These are phyloP conservation scores for Chymomyza fuscimana DNA, from an alignment of 2,888 invertebrate genomes.

Conservation along the genomic window DNA sequence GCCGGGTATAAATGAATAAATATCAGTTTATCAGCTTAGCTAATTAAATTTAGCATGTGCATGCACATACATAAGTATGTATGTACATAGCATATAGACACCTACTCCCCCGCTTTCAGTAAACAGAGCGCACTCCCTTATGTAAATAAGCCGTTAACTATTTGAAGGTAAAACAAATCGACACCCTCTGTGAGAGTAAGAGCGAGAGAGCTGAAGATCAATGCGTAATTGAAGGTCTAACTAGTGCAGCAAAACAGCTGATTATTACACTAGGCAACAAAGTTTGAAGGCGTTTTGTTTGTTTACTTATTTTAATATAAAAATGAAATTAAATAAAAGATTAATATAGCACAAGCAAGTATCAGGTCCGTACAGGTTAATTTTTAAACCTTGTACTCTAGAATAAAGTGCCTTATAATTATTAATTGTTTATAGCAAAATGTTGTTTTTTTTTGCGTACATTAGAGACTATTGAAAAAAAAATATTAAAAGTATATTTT, in stretches of 20 bases:
- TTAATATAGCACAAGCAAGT: no score
- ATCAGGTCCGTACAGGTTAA: no score
- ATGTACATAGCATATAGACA: not conserved
- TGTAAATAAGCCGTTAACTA: not conserved
- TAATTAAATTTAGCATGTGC: constrained; percentile 48
- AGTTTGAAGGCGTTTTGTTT: not conserved
- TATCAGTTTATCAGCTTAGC: constrained; percentile 36
- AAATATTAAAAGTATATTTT: no score
- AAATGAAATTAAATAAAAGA: no score
- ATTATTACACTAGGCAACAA: not conserved
- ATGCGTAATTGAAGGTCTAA: not conserved
- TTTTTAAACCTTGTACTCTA: no score
- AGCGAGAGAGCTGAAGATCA: not conserved
- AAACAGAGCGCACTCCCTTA: not conserved
- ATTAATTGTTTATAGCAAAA: no score
- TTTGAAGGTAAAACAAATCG: not conserved
- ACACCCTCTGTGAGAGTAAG: not conserved
- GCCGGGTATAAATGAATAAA: constrained; percentile 29
- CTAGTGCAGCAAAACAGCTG: not conserved
- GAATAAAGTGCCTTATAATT: no score
- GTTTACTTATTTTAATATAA: no score
- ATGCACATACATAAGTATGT: not conserved
- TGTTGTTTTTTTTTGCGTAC: no score
- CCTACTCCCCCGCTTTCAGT: not conserved
- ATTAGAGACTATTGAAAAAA: no score